A percentile compares a stretch with the other conserved stretches of the same genome.
Evolutionary conservation across 2,888 invertebrate genomes (phyloP).

Genomic region (Hoplodrina ambigua): DNA sequence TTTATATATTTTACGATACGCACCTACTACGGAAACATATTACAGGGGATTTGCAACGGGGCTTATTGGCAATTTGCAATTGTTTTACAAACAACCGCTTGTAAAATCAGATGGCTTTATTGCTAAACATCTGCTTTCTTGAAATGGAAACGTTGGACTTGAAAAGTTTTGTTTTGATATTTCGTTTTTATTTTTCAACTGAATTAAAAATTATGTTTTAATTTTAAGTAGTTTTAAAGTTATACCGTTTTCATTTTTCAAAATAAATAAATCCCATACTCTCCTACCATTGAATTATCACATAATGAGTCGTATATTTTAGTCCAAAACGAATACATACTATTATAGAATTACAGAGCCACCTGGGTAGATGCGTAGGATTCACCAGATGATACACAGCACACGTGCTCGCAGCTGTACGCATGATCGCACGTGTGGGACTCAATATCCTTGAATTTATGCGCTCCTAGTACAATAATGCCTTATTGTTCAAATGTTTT

Average conservation of each 20-base stretch:
- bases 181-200: neutral
- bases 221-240: too few species aligned
- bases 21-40: slow-evolving; percentile 59
- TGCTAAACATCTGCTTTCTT: slow-evolving; percentile 69
- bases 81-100: slow-evolving; percentile 71
- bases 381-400: slow-evolving; percentile 66
- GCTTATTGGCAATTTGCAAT: slow-evolving; percentile 66
- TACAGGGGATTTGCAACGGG: slow-evolving; percentile 47
- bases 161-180: slow-evolving; percentile 4
- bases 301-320: slow-evolving; percentile 47
- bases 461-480: slow-evolving; percentile 69
- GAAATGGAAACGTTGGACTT: slow-evolving; percentile 39
- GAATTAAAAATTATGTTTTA: neutral
- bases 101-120: slow-evolving; percentile 71
- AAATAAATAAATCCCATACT: neutral
- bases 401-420: slow-evolving; percentile 85
- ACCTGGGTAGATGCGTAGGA: slow-evolving; percentile 73
- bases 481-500: slow-evolving; percentile 57
- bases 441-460: slow-evolving; percentile 68
- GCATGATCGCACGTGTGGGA: slow-evolving; percentile 77
- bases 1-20: slow-evolving; percentile 73
- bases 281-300: slow-evolving; percentile 27
- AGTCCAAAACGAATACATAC: slow-evolving; percentile 30
- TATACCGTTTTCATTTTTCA: neutral
- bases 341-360: slow-evolving; percentile 51